Evolutionary conservation across 2,113 vertebrate species (phyloP), one percentile per base, ranked within the genome.

Genomic region (Phainopepla nitens): DNA sequence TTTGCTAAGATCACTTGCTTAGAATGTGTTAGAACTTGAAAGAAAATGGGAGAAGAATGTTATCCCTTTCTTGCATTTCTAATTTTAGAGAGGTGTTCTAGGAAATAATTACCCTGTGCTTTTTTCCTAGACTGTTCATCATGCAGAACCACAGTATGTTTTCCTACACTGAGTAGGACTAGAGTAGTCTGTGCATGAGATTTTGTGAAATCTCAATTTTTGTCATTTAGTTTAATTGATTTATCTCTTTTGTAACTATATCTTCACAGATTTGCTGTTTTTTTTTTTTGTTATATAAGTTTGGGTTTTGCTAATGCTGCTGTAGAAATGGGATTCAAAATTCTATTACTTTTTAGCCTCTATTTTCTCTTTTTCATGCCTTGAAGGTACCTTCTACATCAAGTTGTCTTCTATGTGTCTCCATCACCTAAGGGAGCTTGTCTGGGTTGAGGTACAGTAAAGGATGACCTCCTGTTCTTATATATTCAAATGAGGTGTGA

Each of bases 321-420:
- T 79, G 51, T 24, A 79, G 60, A 62, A 8, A 62, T 25, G 4
- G 21, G 20, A 47, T 70, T 35, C 35, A 84, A 89, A 70, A 65
- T 41, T 4, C 11, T 33, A 36, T 44, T 0, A 21, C 1, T 13
- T 35, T 78, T 86, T 76, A n/a, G 2, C 4, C 7, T 36, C 3
- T 25, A 5, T 69, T 28, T 69, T 45, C 22, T 73, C 5, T 80
- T 9, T 21, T 79, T 77, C 13, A 12, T 18, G 5, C 8, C 11
- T 78, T 42, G 25, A 80, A 71, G 8, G 8, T 85, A 49, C 10
- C 16, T 61, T 47, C 16, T 75, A 19, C 22, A 7, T 42, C 5
- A 80, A 53, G 5, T 42, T 47, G 2, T 58, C 44, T 60, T 64
- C 18, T 64, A 4, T 71, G 27, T 60, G 23, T 50, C 70, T 77